phyloP scores from a whole-genome alignment of 2,888 invertebrate species.

The Luperina testacea region DNA sequence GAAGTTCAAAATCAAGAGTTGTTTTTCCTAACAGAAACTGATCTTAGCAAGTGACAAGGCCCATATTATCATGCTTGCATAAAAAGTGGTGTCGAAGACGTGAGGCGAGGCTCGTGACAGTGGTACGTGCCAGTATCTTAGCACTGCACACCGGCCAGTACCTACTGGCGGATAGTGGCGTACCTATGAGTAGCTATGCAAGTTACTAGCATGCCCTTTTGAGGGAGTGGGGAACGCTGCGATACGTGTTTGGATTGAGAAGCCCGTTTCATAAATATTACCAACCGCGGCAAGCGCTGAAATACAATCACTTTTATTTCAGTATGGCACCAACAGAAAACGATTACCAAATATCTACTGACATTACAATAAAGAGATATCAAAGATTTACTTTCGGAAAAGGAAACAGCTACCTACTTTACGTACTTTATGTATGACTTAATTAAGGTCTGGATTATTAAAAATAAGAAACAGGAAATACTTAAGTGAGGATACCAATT shows the following conservation, averaged over 20 bases:
- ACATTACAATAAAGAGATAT: neutral
- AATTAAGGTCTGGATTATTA: neutral
- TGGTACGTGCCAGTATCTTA: constrained; percentile 46
- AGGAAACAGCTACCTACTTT: neutral
- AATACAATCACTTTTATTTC: neutral
- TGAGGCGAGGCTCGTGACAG: constrained; percentile 57
- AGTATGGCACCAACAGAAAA: neutral
- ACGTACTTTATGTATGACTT: neutral
- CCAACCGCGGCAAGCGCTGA: neutral
- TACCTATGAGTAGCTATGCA: neutral
- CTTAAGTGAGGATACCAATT: neutral
- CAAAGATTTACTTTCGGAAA: neutral
- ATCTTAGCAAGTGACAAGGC: constrained; percentile 35
- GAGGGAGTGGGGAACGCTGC: neutral
- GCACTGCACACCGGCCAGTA: neutral
- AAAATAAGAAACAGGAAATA: constrained; percentile 22
- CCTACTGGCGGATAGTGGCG: constrained; percentile 11
- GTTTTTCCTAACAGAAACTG: neutral
- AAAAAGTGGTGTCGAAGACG: constrained; percentile 55
- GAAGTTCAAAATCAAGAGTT: neutral
- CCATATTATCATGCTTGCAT: constrained; percentile 39
- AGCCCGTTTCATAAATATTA: neutral
- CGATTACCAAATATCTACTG: neutral
- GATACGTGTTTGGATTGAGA: neutral
- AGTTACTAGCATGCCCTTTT: neutral